Evolutionary conservation across 2,797 vertebrate genomes (phyloP).

Genomic region (Urosaurus nigricauda): DNA sequence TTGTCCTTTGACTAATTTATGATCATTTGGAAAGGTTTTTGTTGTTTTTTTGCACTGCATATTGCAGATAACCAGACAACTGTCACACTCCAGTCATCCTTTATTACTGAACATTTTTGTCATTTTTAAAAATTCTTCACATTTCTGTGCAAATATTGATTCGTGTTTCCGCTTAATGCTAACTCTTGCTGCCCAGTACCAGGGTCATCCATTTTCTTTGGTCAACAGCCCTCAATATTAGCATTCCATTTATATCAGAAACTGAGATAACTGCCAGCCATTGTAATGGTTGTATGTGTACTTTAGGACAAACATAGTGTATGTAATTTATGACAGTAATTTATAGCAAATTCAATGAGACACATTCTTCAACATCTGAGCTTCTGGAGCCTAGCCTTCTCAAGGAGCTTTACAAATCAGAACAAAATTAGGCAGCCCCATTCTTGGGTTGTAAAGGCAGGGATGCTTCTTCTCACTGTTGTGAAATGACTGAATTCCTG

Average conservation of each 20-base stretch:
- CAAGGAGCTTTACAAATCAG: background rate
- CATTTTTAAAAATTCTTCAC: background rate
- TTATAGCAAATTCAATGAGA: background rate
- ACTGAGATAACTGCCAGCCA: background rate
- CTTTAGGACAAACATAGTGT: too few relatives aligned
- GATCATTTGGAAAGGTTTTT: slow-evolving; percentile 19
- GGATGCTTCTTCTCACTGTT: too few relatives aligned
- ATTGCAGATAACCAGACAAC: slow-evolving; percentile 14
- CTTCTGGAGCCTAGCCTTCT: background rate
- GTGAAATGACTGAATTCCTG: too few relatives aligned
- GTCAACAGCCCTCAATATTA: background rate
- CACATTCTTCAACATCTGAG: background rate
- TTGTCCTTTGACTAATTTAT: slow-evolving; percentile 5
- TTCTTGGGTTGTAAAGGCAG: background rate
- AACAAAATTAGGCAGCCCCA: background rate
- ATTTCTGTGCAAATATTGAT: slow-evolving; percentile 5
- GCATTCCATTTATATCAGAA: background rate
- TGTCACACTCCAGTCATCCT: slow-evolving; percentile 6
- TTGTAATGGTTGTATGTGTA: too few relatives aligned
- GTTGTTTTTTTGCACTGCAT: slow-evolving; percentile 26
- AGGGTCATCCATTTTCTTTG: background rate
- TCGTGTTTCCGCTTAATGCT: background rate
- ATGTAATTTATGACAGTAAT: too few relatives aligned
- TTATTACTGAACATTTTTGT: slow-evolving; percentile 24
- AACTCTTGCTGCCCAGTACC: background rate